Evolutionary conservation across 2,113 vertebrate genomes (phyloP), one percentile per base, ranked within the genome.

Genomic region (Ammospiza nelsoni): DNA sequence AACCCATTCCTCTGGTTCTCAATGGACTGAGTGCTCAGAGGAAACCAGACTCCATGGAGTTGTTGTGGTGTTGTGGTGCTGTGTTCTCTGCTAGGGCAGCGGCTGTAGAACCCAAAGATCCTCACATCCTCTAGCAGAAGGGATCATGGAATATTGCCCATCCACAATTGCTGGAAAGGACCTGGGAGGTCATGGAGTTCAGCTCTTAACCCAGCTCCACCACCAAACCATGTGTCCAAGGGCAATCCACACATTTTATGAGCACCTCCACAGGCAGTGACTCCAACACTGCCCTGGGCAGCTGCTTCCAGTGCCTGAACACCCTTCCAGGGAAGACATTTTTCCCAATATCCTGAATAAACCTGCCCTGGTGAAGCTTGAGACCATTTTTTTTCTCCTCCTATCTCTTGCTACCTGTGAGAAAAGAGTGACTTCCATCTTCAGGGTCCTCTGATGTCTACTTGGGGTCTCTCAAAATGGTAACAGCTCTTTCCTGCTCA

Each of bases 21-120:
- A 29, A 0, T 9, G 15, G 0, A 24, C 15, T 62, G 11, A 65
- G 28, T 0, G 8, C 14, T 66, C 27, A 9, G 13, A 54, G 13
- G 20, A 61, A 92, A 18, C 0, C 31, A 66, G 11, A 19, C 2
- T 41, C 54, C 6, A 5, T 11, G 16, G 8, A 57, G 5, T 2
- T 27, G 2, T 57, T n/a, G 33, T 17, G 21, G 9, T 20, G 21
- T 2, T 39, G 48, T 31, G 8, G 12, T 9, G 31, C 15, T 55
- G 18, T 0, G 1, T 29, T 27, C 6, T 17, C 23, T 71, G n/a
- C 24, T 33, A 14, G 72, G 17, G 11, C 2, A 11, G 19, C 31
- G 16, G 3, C 35, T 77, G 9, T 2, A 48, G 25, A 43, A 6
- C 28, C 44, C n/a, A 9, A 44, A 65, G 19, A 66, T 0, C 3